phyloP scores from a whole-genome alignment of 2,113 vertebrate species.

The Mastomys coucha region DNA sequence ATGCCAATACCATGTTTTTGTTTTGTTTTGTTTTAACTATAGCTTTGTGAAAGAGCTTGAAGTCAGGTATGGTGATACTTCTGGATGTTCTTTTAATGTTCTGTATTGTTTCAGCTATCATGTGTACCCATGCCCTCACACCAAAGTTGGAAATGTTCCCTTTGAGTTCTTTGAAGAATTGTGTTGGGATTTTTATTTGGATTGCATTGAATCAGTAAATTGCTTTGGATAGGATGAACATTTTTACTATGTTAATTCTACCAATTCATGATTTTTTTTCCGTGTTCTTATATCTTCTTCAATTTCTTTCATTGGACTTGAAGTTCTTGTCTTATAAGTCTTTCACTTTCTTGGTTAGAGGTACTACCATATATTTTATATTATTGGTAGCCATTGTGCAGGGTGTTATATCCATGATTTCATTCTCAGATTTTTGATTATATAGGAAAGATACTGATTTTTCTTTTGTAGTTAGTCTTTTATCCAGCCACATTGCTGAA shows the following conservation, averaged over 20 bases:
- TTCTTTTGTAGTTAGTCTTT: not conserved
- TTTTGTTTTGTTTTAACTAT: not conserved
- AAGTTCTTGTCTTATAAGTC: not conserved
- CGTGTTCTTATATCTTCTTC: not conserved
- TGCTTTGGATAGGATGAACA: not conserved
- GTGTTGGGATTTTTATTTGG: not conserved
- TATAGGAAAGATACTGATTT: not conserved
- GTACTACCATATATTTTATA: not conserved
- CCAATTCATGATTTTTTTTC: not conserved
- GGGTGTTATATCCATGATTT: not conserved
- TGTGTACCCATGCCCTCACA: not conserved
- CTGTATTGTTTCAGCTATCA: not conserved
- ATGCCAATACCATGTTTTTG: not conserved
- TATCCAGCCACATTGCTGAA: too few species aligned
- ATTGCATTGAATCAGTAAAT: not conserved
- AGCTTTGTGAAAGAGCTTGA: not conserved
- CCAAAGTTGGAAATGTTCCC: not conserved
- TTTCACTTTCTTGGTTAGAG: not conserved
- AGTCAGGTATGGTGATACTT: not conserved
- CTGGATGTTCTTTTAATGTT: not conserved
- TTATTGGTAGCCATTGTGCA: not conserved
- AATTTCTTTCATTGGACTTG: not conserved
- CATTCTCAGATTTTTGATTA: not conserved
- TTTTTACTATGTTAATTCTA: not conserved
- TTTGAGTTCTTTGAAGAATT: not conserved